These are phyloP conservation scores for Indri indri DNA, from an alignment of 2,113 vertebrate genomes.

Conservation along the genomic window DNA sequence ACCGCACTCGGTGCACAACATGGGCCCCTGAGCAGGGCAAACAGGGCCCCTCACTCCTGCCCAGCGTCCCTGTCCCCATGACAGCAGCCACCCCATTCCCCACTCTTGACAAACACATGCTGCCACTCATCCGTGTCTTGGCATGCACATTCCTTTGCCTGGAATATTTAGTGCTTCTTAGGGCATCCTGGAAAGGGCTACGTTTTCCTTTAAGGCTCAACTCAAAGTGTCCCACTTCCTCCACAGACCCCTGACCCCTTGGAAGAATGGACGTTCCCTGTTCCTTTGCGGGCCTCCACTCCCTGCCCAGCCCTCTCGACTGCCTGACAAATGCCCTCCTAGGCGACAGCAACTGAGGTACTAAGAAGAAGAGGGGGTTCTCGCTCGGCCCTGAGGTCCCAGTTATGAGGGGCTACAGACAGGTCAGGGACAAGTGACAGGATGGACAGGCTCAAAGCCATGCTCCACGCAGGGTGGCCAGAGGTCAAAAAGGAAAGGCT, in stretches of 20 bases:
- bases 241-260: background rate
- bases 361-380: no score
- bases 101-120: background rate
- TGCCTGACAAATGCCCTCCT: no score
- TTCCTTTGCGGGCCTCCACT: background rate
- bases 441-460: background rate
- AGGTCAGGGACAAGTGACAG: background rate
- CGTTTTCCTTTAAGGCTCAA: background rate
- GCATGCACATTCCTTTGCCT: background rate
- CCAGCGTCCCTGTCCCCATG: background rate
- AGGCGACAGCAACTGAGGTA: no score
- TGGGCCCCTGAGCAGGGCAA: background rate
- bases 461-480: background rate
- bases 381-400: background rate
- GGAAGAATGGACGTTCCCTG: background rate
- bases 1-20: background rate
- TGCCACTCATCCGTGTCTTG: rapidly evolving
- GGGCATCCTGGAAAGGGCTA: background rate
- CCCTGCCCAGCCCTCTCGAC: no score
- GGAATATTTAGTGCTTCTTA: background rate
- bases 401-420: background rate
- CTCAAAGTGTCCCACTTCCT: background rate
- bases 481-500: background rate
- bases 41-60: background rate
- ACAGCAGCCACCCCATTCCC: background rate